These are phyloP conservation scores for Scaptomyza polygonia DNA, from an alignment of 2,888 invertebrate genomes.

Conservation along the genomic window DNA sequence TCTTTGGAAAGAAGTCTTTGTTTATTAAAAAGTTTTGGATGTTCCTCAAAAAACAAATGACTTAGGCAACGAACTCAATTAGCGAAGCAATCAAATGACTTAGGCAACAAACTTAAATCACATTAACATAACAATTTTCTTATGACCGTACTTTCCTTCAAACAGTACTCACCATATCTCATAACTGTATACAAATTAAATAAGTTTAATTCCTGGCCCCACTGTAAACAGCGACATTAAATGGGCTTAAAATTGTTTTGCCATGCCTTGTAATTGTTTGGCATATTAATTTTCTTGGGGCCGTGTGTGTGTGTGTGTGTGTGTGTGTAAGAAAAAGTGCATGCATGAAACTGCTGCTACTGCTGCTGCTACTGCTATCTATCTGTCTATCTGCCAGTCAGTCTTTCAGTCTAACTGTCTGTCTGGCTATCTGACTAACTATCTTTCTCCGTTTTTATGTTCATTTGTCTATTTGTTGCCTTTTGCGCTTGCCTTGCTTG, in stretches of 20 bases:
- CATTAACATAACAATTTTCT: neutral
- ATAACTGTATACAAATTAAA: neutral
- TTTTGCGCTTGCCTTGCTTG: conserved; percentile 6
- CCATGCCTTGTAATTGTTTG: conserved; percentile 71
- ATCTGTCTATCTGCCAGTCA: conserved; percentile 50
- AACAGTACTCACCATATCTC: neutral
- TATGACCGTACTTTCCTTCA: neutral
- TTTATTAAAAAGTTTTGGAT: too few relatives aligned
- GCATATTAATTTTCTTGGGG: conserved; percentile 69
- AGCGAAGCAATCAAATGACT: neutral
- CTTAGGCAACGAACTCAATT: neutral
- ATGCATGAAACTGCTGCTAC: conserved; percentile 36
- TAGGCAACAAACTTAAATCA: neutral
- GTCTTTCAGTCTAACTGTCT: conserved; percentile 15
- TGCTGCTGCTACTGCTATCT: conserved; percentile 30
- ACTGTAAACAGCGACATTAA: conserved; percentile 67
- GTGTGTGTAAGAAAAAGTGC: conserved; percentile 53
- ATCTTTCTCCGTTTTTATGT: conserved; percentile 16
- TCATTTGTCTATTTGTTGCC: conserved; percentile 36
- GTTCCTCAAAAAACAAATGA: neutral
- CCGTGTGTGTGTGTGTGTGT: conserved; percentile 56
- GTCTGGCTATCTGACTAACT: conserved; percentile 28
- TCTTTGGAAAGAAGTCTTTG: too few relatives aligned
- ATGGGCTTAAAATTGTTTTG: conserved; percentile 75
- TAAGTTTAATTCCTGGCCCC: conserved; percentile 21